Conservation (phyloP, 2,113 vertebrate species). For the Stercorarius parasiticus region DNA sequence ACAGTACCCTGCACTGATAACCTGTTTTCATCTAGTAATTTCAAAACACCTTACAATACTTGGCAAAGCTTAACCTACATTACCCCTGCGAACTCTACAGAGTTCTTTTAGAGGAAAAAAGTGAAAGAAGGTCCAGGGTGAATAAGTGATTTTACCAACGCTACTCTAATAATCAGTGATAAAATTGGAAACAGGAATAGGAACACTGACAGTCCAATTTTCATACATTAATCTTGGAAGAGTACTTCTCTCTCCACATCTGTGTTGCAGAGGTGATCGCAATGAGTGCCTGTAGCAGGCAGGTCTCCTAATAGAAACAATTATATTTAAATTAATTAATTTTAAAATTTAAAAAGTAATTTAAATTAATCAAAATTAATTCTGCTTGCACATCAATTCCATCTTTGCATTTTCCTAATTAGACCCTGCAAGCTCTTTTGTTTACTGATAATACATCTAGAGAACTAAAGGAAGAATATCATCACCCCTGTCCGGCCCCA, state of each 20-base stretch:
- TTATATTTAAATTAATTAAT: background rate
- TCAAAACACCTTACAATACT: background rate
- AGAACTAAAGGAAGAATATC: background rate
- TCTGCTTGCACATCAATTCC: background rate
- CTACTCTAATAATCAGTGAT: background rate
- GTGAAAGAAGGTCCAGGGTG: background rate
- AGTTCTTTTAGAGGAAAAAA: background rate
- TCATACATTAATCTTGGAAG: background rate
- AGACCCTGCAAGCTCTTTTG: background rate
- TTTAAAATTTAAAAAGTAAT: background rate
- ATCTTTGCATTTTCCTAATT: background rate
- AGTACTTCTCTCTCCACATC: background rate
- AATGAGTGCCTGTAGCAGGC: background rate
- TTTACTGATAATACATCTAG: background rate
- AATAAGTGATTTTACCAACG: background rate
- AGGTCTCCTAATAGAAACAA: background rate
- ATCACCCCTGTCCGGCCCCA: background rate
- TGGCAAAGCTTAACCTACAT: background rate
- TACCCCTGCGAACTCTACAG: background rate
- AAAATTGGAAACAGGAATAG: background rate
- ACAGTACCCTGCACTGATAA: background rate
- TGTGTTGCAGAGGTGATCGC: background rate
- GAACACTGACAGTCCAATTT: background rate
- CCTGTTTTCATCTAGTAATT: background rate
- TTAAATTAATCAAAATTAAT: slow-evolving; percentile 4